Percentiles rank a stretch among this genome's conserved stretches.
phyloP scores from a whole-genome alignment of 2,797 vertebrate genomes.

The Cheirogaleus major region DNA sequence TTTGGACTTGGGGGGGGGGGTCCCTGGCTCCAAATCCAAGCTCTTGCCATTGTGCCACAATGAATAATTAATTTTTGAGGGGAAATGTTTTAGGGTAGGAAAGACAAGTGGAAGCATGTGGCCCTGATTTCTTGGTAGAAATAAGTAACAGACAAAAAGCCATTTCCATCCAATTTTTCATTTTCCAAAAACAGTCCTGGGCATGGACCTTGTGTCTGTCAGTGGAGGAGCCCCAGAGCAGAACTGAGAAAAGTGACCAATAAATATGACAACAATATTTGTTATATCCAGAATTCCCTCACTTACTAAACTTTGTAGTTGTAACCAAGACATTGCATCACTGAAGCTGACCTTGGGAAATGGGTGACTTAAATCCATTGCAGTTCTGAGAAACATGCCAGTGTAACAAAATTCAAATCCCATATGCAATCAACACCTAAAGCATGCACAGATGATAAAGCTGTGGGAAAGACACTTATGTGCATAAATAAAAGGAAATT shows the following conservation, averaged over 20 bases:
- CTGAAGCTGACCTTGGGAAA: background rate
- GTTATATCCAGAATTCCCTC: background rate
- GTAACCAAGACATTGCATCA: background rate
- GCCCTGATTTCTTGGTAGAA: background rate
- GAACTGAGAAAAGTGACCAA: background rate
- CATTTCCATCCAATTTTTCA: conserved; percentile 6
- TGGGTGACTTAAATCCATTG: background rate
- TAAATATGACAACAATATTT: background rate
- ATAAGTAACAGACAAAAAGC: background rate
- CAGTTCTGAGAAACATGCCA: background rate
- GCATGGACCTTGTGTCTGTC: background rate
- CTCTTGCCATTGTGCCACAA: background rate
- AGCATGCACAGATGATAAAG: background rate
- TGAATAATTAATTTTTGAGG: background rate
- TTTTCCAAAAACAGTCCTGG: background rate
- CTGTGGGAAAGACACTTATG: conserved; percentile 3
- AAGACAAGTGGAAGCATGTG: background rate
- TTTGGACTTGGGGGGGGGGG: background rate
- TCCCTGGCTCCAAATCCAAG: background rate
- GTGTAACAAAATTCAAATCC: conserved; percentile 23
- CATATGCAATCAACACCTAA: background rate
- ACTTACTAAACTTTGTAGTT: background rate
- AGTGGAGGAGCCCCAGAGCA: background rate
- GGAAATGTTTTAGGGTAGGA: background rate
- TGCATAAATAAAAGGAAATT: conserved; percentile 1